Percentiles rank a stretch among this genome's conserved stretches.
Evolutionary conservation across 2,888 invertebrate genomes (phyloP).

Genomic region (Xestia rhomboidea): DNA sequence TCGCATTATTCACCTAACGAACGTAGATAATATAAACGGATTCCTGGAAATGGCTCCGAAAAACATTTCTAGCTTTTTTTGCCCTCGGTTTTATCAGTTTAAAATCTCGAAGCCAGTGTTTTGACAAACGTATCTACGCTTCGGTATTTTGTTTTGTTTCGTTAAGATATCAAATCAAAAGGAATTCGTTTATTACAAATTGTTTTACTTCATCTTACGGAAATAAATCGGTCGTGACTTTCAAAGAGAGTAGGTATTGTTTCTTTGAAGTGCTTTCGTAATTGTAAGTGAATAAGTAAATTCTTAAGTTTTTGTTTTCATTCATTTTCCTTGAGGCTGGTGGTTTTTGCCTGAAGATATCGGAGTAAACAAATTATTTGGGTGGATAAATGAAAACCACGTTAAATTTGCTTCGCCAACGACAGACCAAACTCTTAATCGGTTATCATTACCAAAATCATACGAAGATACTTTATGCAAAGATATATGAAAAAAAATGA

Average conservation of each 20-base stretch:
- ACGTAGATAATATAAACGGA: conserved; percentile 6
- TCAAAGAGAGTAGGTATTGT: conserved; percentile 27
- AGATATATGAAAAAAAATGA: no score
- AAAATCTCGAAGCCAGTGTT: not conserved
- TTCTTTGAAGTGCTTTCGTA: conserved; percentile 33
- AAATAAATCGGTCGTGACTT: conserved; percentile 24
- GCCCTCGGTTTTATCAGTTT: conserved; percentile 3
- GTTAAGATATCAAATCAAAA: conserved; percentile 23
- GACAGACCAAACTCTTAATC: not conserved
- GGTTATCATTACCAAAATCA: not conserved
- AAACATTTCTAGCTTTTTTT: conserved; percentile 4
- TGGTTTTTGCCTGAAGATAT: not conserved
- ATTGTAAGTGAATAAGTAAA: conserved; percentile 31
- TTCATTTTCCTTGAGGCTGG: not conserved
- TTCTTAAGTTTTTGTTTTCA: conserved; percentile 1
- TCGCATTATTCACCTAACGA: conserved; percentile 22
- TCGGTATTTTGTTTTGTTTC: conserved; percentile 18
- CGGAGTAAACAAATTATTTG: not conserved
- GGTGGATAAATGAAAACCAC: not conserved
- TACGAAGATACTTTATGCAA: not conserved
- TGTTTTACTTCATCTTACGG: conserved; percentile 27
- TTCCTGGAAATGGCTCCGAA: conserved; percentile 29
- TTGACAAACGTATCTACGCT: conserved; percentile 12
- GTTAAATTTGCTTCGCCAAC: not conserved
- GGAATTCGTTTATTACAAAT: conserved; percentile 43